Conservation (phyloP, 2,113 vertebrate species). For the Kobus ellipsiprymnus region DNA sequence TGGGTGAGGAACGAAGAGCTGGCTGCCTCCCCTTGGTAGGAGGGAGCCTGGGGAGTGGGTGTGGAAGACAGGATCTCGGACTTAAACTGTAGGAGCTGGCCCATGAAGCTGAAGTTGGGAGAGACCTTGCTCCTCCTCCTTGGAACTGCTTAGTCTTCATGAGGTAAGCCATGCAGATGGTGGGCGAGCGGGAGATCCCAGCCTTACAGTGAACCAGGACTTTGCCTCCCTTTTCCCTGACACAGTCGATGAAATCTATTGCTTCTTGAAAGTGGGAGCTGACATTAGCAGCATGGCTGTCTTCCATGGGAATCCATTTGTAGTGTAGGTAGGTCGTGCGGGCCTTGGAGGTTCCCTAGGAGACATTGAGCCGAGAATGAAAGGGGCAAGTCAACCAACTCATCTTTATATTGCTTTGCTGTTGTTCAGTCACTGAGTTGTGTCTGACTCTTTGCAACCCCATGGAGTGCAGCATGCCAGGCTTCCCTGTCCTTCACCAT, state of each 20-base stretch:
- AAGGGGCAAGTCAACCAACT: neutral
- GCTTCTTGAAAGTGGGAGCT: constrained; percentile 99
- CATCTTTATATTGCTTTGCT: neutral
- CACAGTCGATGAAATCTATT: constrained; percentile 94
- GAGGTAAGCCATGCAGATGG: constrained; percentile 99
- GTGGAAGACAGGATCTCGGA: constrained; percentile 91
- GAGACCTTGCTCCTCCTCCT: constrained; percentile 93
- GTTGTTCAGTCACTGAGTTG: neutral
- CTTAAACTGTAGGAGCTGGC: constrained; percentile 96
- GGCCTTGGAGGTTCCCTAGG: constrained; percentile 88
- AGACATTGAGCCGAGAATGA: constrained; percentile 89
- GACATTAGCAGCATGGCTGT: constrained; percentile 94
- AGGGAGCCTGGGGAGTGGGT: constrained; percentile 78
- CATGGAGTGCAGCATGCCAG: neutral
- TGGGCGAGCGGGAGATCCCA: constrained; percentile 95
- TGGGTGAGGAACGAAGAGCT: constrained; percentile 88
- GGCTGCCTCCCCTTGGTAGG: constrained; percentile 85
- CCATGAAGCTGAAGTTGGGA: constrained; percentile 98
- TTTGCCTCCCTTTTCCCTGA: constrained; percentile 89
- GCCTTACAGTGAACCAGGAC: constrained; percentile 97
- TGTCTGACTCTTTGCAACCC: neutral
- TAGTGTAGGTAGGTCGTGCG: constrained; percentile 88
- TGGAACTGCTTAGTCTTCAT: constrained; percentile 92
- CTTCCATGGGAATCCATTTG: constrained; percentile 98
- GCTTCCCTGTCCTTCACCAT: neutral